Base-by-base conservation (phyloP, 2,888 invertebrate species). In the Oscheius myriophilus region DNA sequence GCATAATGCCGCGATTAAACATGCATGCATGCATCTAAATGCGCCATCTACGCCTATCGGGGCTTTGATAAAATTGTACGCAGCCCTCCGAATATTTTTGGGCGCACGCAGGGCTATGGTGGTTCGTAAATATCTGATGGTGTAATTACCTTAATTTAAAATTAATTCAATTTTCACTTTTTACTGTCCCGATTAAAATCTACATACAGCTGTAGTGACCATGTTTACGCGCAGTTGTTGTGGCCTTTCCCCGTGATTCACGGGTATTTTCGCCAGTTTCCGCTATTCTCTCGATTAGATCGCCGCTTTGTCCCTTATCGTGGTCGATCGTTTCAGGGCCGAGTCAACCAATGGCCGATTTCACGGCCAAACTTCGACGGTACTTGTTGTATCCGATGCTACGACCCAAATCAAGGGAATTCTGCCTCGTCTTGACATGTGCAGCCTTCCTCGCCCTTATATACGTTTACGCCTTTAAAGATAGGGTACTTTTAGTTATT, bases 301-400 rank as follows among this genome's bases (percentile, higher is more conserved):
- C 61, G 26, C 46, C 61, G 61, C 33, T 49, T 61, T 33, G 33
- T 33, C 33, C 33, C 33, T 33, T 33, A 33, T 33, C 33, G 33
- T 33, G 33, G 33, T 33, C 33, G 33, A 33, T 33, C 33, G 33
- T 33, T 33, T 33, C 33, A 33, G 33, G 33, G 33, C 33, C 33
- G 33, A 33, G 33, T 33, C 33, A 6, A 33, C 7, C 16, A 18
- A 61, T 61, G 61, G 49, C 49, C 61, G 61, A 61, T 39, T 61
- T 18, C 25, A 26, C 39, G 11, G 25, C 49, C 49, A 61, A 61
- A 49, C 39, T 49, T 49, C 61, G 61, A 16, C 61, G 61, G n/a
- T 49, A 61, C 46, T 26, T 61, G n/a, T 49, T 61, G 14, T 61
- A 61, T 25, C 61, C 61, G n/a, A 61, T 61, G 61, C 6, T 61